Evolutionary conservation across 2,113 vertebrate genomes (phyloP).

Genomic region (Puntigrus tetrazona): DNA sequence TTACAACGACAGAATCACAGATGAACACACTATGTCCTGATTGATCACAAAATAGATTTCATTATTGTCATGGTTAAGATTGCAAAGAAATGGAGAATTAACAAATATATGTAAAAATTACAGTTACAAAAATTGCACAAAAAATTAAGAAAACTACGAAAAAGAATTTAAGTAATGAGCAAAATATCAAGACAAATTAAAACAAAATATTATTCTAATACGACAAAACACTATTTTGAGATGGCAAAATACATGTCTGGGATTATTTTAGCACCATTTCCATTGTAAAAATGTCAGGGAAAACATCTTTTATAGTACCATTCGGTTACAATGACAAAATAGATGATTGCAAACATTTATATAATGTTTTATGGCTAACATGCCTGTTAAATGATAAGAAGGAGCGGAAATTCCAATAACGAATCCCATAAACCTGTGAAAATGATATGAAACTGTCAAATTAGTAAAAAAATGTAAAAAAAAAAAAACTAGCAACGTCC

Average conservation of each 20-base stretch:
- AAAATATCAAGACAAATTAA: background rate
- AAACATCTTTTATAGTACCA: background rate
- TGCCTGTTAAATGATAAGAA: background rate
- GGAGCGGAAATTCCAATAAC: background rate
- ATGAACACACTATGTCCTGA: background rate
- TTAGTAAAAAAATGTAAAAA: background rate
- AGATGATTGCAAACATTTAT: conserved; percentile 39
- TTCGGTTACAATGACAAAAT: conserved; percentile 24
- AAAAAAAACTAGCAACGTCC: background rate
- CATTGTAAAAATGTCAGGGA: background rate
- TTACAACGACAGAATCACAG: background rate
- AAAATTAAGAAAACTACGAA: background rate
- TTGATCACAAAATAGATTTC: background rate
- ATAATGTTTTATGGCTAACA: conserved; percentile 8
- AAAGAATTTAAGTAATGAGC: background rate
- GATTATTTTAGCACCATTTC: background rate
- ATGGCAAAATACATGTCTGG: background rate
- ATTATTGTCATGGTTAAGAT: background rate
- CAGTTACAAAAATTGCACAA: background rate
- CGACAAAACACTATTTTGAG: background rate
- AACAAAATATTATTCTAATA: no score
- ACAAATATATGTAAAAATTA: background rate
- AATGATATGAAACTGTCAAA: background rate
- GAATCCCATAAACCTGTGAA: conserved; percentile 4
- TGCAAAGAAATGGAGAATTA: background rate